Conservation (phyloP, 1,140 invertebrate genomes). For the Lordiphosa stackelbergi region DNA sequence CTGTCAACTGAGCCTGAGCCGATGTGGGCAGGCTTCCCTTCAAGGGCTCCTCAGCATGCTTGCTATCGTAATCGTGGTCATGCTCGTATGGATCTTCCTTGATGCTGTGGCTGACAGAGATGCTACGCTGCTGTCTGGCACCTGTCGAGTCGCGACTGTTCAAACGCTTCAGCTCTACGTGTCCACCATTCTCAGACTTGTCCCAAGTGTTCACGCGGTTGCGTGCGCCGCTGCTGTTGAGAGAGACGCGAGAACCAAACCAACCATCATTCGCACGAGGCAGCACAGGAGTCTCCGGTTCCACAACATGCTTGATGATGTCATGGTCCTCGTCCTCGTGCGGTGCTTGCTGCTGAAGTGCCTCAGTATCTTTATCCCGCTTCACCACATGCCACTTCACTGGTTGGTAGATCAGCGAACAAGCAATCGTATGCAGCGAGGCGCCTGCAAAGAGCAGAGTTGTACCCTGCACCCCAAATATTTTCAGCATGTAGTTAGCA, state of each 20-base stretch:
- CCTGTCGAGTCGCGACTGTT: constrained; percentile 38
- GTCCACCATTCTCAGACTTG: constrained; percentile 31
- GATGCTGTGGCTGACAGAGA: constrained; percentile 65
- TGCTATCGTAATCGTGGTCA: constrained; percentile 6
- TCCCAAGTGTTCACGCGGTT: constrained; percentile 63
- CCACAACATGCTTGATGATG: constrained; percentile 78
- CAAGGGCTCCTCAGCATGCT: constrained; percentile 10
- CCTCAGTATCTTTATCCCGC: constrained; percentile 61
- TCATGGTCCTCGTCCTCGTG: constrained; percentile 56
- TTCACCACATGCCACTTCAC: constrained; percentile 81
- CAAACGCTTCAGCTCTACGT: constrained; percentile 58
- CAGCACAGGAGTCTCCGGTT: constrained; percentile 82
- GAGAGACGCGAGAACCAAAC: constrained; percentile 78
- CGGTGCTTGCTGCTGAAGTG: constrained; percentile 34
- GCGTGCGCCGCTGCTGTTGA: constrained; percentile 56
- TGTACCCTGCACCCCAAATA: constrained; percentile 79
- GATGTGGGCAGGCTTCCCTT: neutral
- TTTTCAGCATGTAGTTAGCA: constrained; percentile 78
- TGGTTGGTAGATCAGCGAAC: constrained; percentile 81
- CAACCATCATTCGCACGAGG: constrained; percentile 82
- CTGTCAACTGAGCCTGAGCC: constrained; percentile 15
- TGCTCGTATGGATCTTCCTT: constrained; percentile 49
- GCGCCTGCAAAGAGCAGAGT: constrained; percentile 80
- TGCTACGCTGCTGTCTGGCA: constrained; percentile 46
- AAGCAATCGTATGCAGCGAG: constrained; percentile 80